Percentiles rank a stretch among this genome's conserved stretches.
Evolutionary conservation across 1,140 invertebrate genomes (phyloP).

Genomic region (Neodiprion virginianus): DNA sequence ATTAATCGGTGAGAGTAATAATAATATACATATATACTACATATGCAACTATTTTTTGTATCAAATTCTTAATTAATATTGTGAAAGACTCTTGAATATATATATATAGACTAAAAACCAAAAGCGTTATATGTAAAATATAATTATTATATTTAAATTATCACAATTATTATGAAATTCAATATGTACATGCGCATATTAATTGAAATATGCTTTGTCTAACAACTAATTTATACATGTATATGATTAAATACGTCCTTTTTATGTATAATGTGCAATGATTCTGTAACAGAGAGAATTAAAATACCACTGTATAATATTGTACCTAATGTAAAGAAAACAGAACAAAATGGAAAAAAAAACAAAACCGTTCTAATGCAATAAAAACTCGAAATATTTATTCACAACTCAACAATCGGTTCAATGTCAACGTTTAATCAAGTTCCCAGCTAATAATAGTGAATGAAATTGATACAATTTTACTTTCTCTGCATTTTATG

Average conservation of each 20-base stretch:
- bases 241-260: slow-evolving; percentile 3
- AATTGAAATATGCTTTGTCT: too few species aligned
- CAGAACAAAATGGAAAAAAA: slow-evolving; percentile 49
- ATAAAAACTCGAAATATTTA: slow-evolving; percentile 50
- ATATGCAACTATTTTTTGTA: slow-evolving; percentile 6
- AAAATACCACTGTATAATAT: slow-evolving; percentile 47
- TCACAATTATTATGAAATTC: slow-evolving; percentile 13
- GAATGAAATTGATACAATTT: not conserved
- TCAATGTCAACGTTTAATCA: too few species aligned
- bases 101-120: not conserved
- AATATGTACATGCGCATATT: too few species aligned
- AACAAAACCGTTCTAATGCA: slow-evolving; percentile 8
- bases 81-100: not conserved
- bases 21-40: not conserved
- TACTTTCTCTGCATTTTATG: not conserved
- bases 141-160: slow-evolving; percentile 54
- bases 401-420: slow-evolving; percentile 38
- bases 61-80: slow-evolving; percentile 3
- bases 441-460: not conserved
- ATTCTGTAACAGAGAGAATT: slow-evolving; percentile 28
- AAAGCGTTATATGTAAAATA: too few species aligned
- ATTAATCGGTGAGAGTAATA: not conserved
- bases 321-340: slow-evolving; percentile 49
- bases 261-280: slow-evolving; percentile 49
- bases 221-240: too few species aligned